Evolutionary conservation across 2,113 vertebrate species (phyloP), one percentile per base, ranked within the genome.

Genomic region (Oncorhynchus kisutch): DNA sequence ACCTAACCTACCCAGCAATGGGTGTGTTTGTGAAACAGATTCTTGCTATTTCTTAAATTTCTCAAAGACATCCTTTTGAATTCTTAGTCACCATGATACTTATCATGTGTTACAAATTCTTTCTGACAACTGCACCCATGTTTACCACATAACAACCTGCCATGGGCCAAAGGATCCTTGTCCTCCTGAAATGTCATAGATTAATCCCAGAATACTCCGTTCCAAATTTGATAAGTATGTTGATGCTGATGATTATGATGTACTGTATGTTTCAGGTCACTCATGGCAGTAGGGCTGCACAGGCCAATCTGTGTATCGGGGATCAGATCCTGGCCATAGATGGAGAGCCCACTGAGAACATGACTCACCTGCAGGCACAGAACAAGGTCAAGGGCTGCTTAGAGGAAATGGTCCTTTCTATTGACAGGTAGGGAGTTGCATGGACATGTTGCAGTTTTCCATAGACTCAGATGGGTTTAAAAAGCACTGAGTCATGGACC

Each of bases 301-400:
- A 91, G 82, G 97, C 95, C 81, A 94, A 97, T 82, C 89, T 99
- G 78, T 96, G 94, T 76, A 93, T 93, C 0, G 97, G 97, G 75
- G 98, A 99, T 85, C 89, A 95, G 65, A 97, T 99, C 83, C 74
- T 95, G 81, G 92, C 96, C 18, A 99, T 99, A 1, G 95, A 97
- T 74, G 97, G 97, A 24, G 95, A 97, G 78, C 81, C 95, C n/a
- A 96, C 98, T 1, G 95, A 96, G n/a, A 88, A 73, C 78, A 99
- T 99, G 98, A 98, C 96, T 0, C 97, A 99, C 85, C 85, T 98
- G 80, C 95, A 97, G 77, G 97, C 98, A 0, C 98, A 99, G 89
- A 99, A 98, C 92, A 98, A 98, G 92, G 99, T 99, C 88, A 99
- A 99, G 88, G 91, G 89, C 11, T 99, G 96, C 31, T 4, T 84